Evolutionary conservation across 2,888 invertebrate genomes (phyloP).

Genomic region (Linnaemya vulpina): DNA sequence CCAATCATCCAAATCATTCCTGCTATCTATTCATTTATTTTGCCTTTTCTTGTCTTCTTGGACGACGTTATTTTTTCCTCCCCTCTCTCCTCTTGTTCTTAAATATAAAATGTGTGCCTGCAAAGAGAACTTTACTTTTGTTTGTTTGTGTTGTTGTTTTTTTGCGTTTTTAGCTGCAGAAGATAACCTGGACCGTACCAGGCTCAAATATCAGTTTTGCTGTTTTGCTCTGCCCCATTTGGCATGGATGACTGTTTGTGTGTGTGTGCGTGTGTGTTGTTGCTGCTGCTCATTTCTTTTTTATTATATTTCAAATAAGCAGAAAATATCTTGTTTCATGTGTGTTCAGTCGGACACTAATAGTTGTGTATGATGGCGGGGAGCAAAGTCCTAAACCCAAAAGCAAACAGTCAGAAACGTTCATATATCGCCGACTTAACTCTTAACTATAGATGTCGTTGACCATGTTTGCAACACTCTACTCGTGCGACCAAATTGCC

Average conservation of each 20-base stretch:
- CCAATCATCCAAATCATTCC: conserved; percentile 68
- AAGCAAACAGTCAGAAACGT: conserved; percentile 18
- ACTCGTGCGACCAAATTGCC: conserved; percentile 64
- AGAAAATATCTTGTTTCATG: conserved; percentile 71
- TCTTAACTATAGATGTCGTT: conserved; percentile 37
- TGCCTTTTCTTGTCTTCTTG: conserved; percentile 11
- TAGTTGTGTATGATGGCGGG: conserved; percentile 17
- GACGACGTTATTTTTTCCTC: conserved; percentile 28
- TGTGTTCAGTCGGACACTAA: conserved; percentile 47
- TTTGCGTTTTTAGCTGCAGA: conserved; percentile 4
- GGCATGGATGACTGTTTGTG: too few species aligned
- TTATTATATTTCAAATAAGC: conserved; percentile 69
- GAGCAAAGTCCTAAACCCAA: conserved; percentile 13
- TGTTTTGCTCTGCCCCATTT: conserved; percentile 35
- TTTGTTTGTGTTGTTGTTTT: conserved; percentile 34
- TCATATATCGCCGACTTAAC: background rate
- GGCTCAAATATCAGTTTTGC: conserved; percentile 28
- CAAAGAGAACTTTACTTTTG: background rate
- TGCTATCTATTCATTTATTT: conserved; percentile 53
- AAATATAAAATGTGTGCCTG: conserved; percentile 19
- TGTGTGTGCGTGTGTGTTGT: conserved; percentile 34
- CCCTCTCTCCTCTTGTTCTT: too few species aligned
- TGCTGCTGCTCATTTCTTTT: conserved; percentile 14
- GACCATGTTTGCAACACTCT: conserved; percentile 56
- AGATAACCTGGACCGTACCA: conserved; percentile 52